phyloP scores from a whole-genome alignment of 2,113 vertebrate species.

The Microcebus jonahi region DNA sequence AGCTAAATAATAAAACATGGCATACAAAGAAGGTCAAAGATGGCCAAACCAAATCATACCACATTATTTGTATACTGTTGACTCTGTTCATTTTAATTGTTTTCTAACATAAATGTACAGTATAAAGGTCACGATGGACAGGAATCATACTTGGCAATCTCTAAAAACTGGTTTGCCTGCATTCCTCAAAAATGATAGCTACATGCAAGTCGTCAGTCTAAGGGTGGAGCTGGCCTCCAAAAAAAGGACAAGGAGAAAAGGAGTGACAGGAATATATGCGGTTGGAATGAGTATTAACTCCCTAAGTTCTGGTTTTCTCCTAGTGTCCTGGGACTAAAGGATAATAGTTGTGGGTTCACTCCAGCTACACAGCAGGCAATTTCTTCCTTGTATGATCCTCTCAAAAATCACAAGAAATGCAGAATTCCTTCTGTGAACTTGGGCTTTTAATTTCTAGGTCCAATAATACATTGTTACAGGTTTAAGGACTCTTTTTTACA shows the following conservation, averaged over 20 bases:
- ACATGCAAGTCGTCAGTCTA: constrained; percentile 67
- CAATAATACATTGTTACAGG: neutral
- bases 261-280: neutral
- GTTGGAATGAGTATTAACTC: neutral
- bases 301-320: neutral
- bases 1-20: constrained; percentile 78
- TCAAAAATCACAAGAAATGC: neutral
- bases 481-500: neutral
- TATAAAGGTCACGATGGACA: constrained; percentile 78
- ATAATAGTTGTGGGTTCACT: neutral
- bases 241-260: neutral
- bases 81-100: constrained; percentile 82
- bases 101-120: constrained; percentile 77
- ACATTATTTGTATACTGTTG: constrained; percentile 76
- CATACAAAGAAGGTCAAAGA: constrained; percentile 78
- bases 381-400: neutral
- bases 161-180: constrained; percentile 80
- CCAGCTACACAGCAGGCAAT: neutral
- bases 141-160: constrained; percentile 69
- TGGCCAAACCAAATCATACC: constrained; percentile 77
- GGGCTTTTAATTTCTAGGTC: neutral
- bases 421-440: neutral
- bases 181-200: constrained; percentile 81
- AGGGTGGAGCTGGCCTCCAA: neutral
- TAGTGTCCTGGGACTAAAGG: neutral